Conservation (phyloP, 2,113 vertebrate species). For the Upupa epops region DNA sequence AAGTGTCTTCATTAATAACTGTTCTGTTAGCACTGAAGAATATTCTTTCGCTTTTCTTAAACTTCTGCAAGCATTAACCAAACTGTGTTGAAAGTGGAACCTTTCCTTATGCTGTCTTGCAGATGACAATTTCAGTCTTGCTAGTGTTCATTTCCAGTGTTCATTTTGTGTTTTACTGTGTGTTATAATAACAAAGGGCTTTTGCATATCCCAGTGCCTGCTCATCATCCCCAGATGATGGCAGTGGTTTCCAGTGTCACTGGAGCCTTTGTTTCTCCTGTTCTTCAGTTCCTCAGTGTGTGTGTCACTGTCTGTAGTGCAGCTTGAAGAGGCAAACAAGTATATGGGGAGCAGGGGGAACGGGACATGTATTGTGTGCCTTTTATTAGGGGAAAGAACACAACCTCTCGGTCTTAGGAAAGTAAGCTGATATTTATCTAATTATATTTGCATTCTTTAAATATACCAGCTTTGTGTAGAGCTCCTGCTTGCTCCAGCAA, state of each 20-base stretch:
- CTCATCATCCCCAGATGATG: not conserved
- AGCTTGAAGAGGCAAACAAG: not conserved
- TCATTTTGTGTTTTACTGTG: not conserved
- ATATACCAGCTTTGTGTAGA: not conserved
- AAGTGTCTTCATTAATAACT: not conserved
- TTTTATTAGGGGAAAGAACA: not conserved
- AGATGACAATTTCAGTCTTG: not conserved
- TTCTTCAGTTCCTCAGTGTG: not conserved
- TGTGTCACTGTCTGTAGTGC: not conserved
- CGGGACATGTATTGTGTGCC: not conserved
- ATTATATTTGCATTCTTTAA: not conserved
- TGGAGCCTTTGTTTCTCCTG: not conserved
- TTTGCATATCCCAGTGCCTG: not conserved
- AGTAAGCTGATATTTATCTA: not conserved
- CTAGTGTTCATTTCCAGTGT: not conserved
- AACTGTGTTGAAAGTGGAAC: not conserved
- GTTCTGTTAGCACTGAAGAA: not conserved
- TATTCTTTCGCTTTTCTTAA: not conserved
- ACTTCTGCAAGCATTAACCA: not conserved
- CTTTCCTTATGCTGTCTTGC: not conserved
- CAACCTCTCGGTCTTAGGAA: not conserved
- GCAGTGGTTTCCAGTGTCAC: not conserved
- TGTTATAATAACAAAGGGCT: not conserved
- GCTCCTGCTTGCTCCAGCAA: not conserved
- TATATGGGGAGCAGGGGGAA: not conserved